Base-by-base conservation (phyloP, 2,888 invertebrate species). In the Periphyllus acericola region DNA sequence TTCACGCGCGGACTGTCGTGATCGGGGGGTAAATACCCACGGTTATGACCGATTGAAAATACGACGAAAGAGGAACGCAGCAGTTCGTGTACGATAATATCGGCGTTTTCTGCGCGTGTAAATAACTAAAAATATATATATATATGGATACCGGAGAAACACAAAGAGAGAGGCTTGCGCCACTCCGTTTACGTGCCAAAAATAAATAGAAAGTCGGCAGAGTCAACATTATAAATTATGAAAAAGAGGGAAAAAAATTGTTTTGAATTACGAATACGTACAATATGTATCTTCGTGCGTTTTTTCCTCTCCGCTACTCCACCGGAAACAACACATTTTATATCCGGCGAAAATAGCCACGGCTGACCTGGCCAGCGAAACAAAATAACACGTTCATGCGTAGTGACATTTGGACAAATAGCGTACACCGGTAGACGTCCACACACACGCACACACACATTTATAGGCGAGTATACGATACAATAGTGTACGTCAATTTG, bases 331-430 rank as follows among this genome's bases (percentile, higher is more conserved):
- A 66, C 40, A 40, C 36, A 21, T 76, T 66, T 55, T 83, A 72
- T 52, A n/a, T 83, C 82, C 72, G 75, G 40, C 14, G 66, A 32
- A 60, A 75, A 75, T 83, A 29, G 40, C 32, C 36, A 66, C 21
- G 74, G 52, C 34, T 34, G 83, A 52, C 74, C 82, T 25, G 60
- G 4, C 14, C 17, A 14, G n/a, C 19, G 19, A 72, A 74, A 55
- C 52, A 55, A 75, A 83, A 83, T 75, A 75, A 75, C 83, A 75
- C 60, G 36, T 75, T 83, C 60, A 40, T 46, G 75, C 40, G 75
- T 11, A 76, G 83, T 75, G 83, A 83, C 74, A 83, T 74, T 83
- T 72, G 83, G 75, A 83, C 60, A 76, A 84, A 84, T 84, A 36
- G 40, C 75, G 25, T 66, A 32, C 60, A 46, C 71, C 52, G 52